Base-by-base conservation (phyloP, 2,797 vertebrate species). In the Danio albolineatus region DNA sequence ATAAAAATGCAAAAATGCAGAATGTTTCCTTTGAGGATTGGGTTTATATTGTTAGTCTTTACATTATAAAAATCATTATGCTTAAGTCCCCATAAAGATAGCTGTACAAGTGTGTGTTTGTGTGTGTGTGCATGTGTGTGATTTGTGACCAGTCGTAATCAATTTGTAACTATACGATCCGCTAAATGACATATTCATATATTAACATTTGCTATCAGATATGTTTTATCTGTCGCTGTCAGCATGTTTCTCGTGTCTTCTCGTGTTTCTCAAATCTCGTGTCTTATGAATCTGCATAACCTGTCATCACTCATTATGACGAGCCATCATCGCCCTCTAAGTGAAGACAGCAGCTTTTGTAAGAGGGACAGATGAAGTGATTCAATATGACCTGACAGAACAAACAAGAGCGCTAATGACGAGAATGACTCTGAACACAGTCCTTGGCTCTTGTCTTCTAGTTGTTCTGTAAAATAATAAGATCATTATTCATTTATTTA, bases 141-240 rank as follows among this genome's bases (percentile, higher is more conserved):
- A 28, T 14, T 36, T 10, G 4, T 7, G 64, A 48, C 9, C 7
- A 48, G 6, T 66, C 64, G 21, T 46, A 66, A 48, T 48, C 19
- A 16, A 19, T 28, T 9, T 48, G 4, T 46, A 36, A 49, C 19
- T 36, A 21, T 46, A 28, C 28, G 4, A 48, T 67, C 65, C 67
- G 7, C 14, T 49, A 36, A 49, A 49, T 49, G 49, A 36, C 5
- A 13, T 49, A n/a, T 16, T 36, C 0, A 21, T 14, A 46, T 48
- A 5, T 48, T 28, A 66, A 16, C 48, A 19, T 48, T 10, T 66
- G 64, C 48, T 67, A 5, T 67, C 7, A 49, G 7, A 28, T 21
- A 44, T 28, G 62, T 13, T 36, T 19, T 48, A 66, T 48, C 64
- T 51, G 16, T 48, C 66, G 69, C 9, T 69, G 21, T 38, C 66